Evolutionary conservation across 2,113 vertebrate species (phyloP).

Genomic region (Odocoileus virginianus): DNA sequence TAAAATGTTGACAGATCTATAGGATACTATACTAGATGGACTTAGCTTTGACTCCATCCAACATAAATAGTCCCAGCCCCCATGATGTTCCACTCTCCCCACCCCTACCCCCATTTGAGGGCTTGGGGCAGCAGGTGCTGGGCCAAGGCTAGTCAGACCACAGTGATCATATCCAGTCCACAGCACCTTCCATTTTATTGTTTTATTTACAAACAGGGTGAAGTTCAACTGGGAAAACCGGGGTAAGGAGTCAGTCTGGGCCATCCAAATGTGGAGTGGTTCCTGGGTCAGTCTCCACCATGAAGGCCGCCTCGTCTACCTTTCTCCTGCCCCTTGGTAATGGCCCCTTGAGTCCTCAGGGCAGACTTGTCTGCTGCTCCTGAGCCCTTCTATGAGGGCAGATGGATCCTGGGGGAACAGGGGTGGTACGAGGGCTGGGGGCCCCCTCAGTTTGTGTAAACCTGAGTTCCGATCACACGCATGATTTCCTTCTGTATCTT

Average conservation of each 20-base stretch:
- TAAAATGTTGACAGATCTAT: neutral
- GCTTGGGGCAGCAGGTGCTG: neutral
- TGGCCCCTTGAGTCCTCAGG: slow-evolving; percentile 53
- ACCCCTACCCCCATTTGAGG: neutral
- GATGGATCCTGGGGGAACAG: slow-evolving; percentile 28
- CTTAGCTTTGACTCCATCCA: neutral
- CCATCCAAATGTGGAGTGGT: slow-evolving; percentile 54
- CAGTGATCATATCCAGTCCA: slow-evolving; percentile 68
- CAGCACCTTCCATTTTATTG: slow-evolving; percentile 73
- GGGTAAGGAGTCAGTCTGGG: slow-evolving; percentile 19
- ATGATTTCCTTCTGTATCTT: slow-evolving; percentile 99
- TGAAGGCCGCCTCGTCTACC: slow-evolving; percentile 27
- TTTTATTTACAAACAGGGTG: slow-evolving; percentile 70
- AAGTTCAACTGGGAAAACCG: slow-evolving; percentile 32
- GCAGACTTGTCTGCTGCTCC: slow-evolving; percentile 56
- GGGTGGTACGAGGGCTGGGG: slow-evolving; percentile 52
- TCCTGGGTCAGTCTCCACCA: slow-evolving; percentile 43
- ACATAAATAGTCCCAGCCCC: neutral
- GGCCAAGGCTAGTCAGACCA: slow-evolving; percentile 55
- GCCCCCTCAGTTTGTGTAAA: slow-evolving; percentile 94
- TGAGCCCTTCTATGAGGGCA: slow-evolving; percentile 48
- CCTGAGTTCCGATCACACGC: slow-evolving; percentile 99
- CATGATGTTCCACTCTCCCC: neutral
- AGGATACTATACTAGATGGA: neutral
- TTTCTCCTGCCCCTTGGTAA: slow-evolving; percentile 24